These are phyloP conservation scores for Gnatocerus cornutus DNA, from an alignment of 2,888 invertebrate genomes.

Conservation along the genomic window DNA sequence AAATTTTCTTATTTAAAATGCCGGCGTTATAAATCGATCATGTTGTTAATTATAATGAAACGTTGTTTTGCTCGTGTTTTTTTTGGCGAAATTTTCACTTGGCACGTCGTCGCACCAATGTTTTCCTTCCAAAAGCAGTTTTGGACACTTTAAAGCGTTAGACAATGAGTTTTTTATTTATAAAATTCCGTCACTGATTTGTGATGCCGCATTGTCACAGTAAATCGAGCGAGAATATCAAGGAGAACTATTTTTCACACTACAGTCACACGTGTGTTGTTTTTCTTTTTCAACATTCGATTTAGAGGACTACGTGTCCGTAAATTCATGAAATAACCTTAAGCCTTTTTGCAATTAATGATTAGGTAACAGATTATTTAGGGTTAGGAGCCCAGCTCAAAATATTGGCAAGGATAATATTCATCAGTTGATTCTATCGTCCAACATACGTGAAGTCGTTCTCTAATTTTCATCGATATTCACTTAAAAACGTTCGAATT, in stretches of 20 bases:
- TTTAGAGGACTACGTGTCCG: constrained; percentile 23
- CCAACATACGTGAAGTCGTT: constrained; percentile 41
- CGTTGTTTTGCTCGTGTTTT: not conserved
- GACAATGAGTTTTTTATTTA: constrained; percentile 34
- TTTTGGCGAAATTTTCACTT: constrained; percentile 19
- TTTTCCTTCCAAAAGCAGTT: constrained; percentile 10
- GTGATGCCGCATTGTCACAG: constrained; percentile 25
- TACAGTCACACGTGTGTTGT: constrained; percentile 31
- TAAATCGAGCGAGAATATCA: constrained; percentile 50
- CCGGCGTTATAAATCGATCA: constrained; percentile 9
- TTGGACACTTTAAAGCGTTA: not conserved
- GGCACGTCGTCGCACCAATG: not conserved
- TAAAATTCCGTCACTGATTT: constrained; percentile 26
- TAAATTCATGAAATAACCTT: constrained; percentile 20
- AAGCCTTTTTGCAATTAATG: constrained; percentile 40
- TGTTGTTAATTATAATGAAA: constrained; percentile 3
- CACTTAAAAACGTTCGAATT: constrained; percentile 53
- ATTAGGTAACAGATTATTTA: constrained; percentile 53
- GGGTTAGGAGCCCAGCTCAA: constrained; percentile 51
- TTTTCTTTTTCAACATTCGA: constrained; percentile 20
- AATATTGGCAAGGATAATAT: constrained; percentile 55
- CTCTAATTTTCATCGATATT: constrained; percentile 26
- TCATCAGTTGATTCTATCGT: constrained; percentile 45
- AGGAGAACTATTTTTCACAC: constrained; percentile 51
- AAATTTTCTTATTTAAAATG: constrained; percentile 19